These are phyloP conservation scores for Nycteola revayana DNA, from an alignment of 2,888 invertebrate species.

Conservation along the genomic window DNA sequence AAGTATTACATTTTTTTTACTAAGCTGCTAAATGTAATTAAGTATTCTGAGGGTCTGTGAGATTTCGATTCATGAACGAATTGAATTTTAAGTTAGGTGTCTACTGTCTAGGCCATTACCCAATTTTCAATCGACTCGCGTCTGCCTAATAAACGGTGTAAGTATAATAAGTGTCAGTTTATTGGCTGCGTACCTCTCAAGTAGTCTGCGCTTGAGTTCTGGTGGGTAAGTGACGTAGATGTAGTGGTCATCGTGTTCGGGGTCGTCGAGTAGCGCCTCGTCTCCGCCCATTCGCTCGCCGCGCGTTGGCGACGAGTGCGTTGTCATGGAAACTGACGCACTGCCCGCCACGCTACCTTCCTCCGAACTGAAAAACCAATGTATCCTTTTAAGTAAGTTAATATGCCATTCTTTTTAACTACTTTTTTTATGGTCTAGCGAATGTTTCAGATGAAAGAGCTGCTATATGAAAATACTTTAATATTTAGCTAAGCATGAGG, in stretches of 20 bases:
- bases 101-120: too few relatives aligned
- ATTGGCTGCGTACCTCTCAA: slow-evolving; percentile 86
- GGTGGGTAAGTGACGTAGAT: slow-evolving; percentile 95
- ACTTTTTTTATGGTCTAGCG: too few relatives aligned
- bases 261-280: slow-evolving; percentile 64
- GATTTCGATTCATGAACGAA: too few relatives aligned
- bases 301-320: slow-evolving; percentile 85
- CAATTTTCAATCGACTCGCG: slow-evolving; percentile 59
- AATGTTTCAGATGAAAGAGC: too few relatives aligned
- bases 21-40: too few relatives aligned
- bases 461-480: too few relatives aligned
- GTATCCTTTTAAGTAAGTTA: too few relatives aligned
- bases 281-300: slow-evolving; percentile 70
- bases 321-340: slow-evolving; percentile 85
- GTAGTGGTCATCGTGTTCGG: slow-evolving; percentile 87
- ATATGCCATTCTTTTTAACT: too few relatives aligned
- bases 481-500: too few relatives aligned
- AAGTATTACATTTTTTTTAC: too few relatives aligned
- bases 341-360: slow-evolving; percentile 86
- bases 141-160: slow-evolving; percentile 63
- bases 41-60: too few relatives aligned
- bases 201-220: slow-evolving; percentile 90
- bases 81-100: too few relatives aligned
- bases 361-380: slow-evolving; percentile 74
- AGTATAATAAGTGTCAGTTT: slow-evolving; percentile 64